Conservation (phyloP, 1,140 invertebrate species). For the Panagrolaimus sp. region DNA sequence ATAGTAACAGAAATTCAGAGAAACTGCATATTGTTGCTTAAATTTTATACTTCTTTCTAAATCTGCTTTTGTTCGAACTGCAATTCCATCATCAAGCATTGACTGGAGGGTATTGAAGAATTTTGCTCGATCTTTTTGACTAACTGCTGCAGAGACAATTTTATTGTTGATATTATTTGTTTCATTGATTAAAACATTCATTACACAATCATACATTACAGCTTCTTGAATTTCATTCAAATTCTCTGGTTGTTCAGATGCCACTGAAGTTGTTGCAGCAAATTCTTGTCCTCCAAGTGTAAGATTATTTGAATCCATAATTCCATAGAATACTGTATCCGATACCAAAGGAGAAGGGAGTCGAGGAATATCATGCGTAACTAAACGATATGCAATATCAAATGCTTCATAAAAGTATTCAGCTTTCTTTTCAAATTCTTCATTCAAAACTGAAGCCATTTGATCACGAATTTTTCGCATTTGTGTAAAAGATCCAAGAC, state of each 20-base stretch:
- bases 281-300: neutral
- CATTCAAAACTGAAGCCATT: neutral
- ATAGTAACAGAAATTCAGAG: neutral
- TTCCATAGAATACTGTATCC: neutral
- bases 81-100: slow-evolving; percentile 2
- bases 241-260: neutral
- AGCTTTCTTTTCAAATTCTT: neutral
- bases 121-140: neutral
- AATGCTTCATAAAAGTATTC: slow-evolving; percentile 1
- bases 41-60: neutral
- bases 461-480: slow-evolving; percentile 11
- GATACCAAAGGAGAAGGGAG: neutral
- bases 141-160: neutral
- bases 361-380: slow-evolving; percentile 2
- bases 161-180: neutral
- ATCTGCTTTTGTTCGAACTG: neutral
- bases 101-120: neutral
- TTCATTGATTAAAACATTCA: neutral
- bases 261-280: neutral
- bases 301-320: neutral
- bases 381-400: neutral
- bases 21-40: neutral
- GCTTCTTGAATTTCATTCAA: neutral
- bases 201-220: neutral
- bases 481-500: neutral